Percentiles rank a stretch among this genome's conserved stretches.
Conservation (phyloP, 2,888 invertebrate genomes). For the Synergus gifuensis region DNA sequence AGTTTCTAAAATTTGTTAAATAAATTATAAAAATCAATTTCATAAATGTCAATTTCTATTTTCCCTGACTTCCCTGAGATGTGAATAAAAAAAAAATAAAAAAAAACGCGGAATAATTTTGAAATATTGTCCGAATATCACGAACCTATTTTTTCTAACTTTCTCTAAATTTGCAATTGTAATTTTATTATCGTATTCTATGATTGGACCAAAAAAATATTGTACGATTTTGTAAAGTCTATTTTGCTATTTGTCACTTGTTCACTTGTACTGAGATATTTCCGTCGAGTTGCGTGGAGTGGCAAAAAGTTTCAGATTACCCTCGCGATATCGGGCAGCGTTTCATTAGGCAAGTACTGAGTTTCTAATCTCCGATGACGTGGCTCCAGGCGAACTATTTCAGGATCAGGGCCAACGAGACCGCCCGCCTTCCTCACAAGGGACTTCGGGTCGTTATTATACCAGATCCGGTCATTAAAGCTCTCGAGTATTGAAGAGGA, state of each 20-base stretch:
- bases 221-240: background rate
- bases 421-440: constrained; percentile 31
- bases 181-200: background rate
- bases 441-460: constrained; percentile 29
- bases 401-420: constrained; percentile 45
- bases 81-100: no score
- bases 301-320: constrained; percentile 37
- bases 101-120: no score
- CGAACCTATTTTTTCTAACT: background rate
- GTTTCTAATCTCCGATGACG: constrained; percentile 56
- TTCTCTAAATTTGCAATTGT: background rate
- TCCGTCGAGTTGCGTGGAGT: constrained; percentile 13
- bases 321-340: constrained; percentile 31
- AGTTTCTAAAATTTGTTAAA: no score
- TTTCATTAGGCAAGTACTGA: constrained; percentile 38
- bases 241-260: constrained; percentile 9
- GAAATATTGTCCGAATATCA: no score
- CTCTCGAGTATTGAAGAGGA: constrained; percentile 12
- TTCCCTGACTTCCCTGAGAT: no score
- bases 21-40: no score
- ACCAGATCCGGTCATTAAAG: constrained; percentile 37
- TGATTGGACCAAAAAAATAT: background rate
- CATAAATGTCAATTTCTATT: no score
- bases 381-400: constrained; percentile 53
- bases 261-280: constrained; percentile 9